Conservation (phyloP, 2,113 vertebrate genomes). For the Kobus ellipsiprymnus region DNA sequence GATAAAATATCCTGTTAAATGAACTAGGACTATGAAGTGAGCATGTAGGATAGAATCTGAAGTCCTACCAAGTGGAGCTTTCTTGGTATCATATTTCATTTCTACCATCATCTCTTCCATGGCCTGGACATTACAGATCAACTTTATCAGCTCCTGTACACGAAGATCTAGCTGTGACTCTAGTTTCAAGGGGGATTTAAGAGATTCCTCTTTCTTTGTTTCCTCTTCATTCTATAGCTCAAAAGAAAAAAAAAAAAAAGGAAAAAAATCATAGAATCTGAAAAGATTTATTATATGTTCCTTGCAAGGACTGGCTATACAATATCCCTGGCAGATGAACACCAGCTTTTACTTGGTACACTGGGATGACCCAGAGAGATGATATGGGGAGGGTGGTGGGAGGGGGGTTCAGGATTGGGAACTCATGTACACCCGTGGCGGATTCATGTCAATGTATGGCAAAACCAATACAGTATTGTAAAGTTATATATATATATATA, state of each 20-base stretch:
- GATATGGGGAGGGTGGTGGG: too few species aligned
- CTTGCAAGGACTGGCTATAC: neutral
- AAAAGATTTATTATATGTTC: neutral
- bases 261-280: neutral
- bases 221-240: constrained; percentile 53
- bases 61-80: constrained; percentile 88
- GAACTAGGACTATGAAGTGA: neutral
- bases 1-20: neutral
- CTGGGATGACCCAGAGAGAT: too few species aligned
- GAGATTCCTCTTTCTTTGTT: constrained; percentile 24
- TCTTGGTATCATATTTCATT: constrained; percentile 94
- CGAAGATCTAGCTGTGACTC: constrained; percentile 80
- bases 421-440: too few species aligned
- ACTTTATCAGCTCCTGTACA: constrained; percentile 86
- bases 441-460: too few species aligned
- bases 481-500: too few species aligned
- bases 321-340: neutral
- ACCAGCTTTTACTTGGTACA: neutral
- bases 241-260: neutral
- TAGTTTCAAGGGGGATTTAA: constrained; percentile 41
- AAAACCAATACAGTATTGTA: too few species aligned
- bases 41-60: neutral
- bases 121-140: constrained; percentile 89
- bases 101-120: constrained; percentile 94
- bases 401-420: too few species aligned